These are phyloP conservation scores for Hippocampus abdominalis DNA, from an alignment of 2,113 vertebrate genomes.

Conservation along the genomic window DNA sequence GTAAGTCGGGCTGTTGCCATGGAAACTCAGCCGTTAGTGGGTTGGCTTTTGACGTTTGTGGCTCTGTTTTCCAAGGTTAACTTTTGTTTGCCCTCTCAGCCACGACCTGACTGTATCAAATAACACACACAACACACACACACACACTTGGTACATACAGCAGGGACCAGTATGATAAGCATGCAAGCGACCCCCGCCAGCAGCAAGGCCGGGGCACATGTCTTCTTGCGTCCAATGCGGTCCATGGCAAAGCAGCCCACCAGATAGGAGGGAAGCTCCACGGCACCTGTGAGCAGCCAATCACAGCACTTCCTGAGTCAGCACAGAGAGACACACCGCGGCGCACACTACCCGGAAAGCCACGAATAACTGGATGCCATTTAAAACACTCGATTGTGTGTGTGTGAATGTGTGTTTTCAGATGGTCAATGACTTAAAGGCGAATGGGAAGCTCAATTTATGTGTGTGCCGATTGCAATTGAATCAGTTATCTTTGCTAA, in stretches of 20 bases:
- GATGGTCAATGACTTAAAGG: too few species aligned
- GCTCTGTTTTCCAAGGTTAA: slow-evolving; percentile 24
- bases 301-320: slow-evolving; percentile 21
- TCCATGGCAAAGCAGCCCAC: slow-evolving; percentile 83
- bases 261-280: slow-evolving; percentile 87
- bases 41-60: not conserved
- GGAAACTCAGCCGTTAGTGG: not conserved
- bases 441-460: too few species aligned
- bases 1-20: not conserved
- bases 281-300: slow-evolving; percentile 75
- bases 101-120: not conserved
- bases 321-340: not conserved
- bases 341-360: slow-evolving; percentile 11
- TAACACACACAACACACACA: not conserved
- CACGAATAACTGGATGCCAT: slow-evolving; percentile 24
- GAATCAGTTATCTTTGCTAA: too few species aligned
- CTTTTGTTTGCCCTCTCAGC: slow-evolving; percentile 13
- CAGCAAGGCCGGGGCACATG: slow-evolving; percentile 79
- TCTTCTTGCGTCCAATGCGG: slow-evolving; percentile 82
- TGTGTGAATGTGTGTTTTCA: not conserved
- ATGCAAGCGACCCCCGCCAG: slow-evolving; percentile 77
- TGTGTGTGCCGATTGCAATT: too few species aligned
- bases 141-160: slow-evolving; percentile 61
- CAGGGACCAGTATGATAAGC: slow-evolving; percentile 80
- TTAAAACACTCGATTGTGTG: not conserved